Evolutionary conservation across 2,113 vertebrate species (phyloP), one percentile per base, ranked within the genome.

Genomic region (Leiothrix lutea): DNA sequence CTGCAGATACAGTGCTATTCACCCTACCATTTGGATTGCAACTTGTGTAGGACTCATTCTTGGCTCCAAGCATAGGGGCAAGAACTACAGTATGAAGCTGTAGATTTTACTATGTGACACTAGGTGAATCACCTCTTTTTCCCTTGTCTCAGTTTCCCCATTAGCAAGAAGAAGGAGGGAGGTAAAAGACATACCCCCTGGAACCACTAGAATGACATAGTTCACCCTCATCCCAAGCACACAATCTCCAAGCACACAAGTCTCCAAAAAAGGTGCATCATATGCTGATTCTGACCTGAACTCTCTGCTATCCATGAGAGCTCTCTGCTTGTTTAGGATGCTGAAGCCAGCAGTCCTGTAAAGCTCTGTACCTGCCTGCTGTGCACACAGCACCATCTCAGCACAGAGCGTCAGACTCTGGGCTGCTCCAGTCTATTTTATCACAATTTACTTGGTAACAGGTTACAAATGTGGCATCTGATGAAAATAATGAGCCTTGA

Each of bases 401-500:
- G 70, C 48, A 67, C 57, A 87, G 88, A 94, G 93, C 97, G 97
- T 98, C 98, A 98, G 97, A 95, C 95, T 90, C 93, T 92, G 97
- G 82, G 97, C 95, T 97, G 96, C 94, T 97, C 95, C 95, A 97
- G 98, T 97, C 98, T 98, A 98, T 99, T 99, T 98, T 95, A 99
- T 98, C 98, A 98, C 98, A 98, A 98, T 99, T 99, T 98, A 98
- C 98, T 98, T 94, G 61, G 98, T 99, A 98, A 98, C 98, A 98
- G 98, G 98, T 98, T 98, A 99, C 98, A 99, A 99, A 99, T 98
- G 98, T 98, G 98, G 98, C 98, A 99, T 98, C 98, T 98, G 98
- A 99, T 99, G 98, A 98, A 98, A 98, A 98, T 99, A 99, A 99
- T 98, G 98, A 99, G 98, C 97, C 98, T 98, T 98, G 98, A 99